These are phyloP conservation scores for Trichomalopsis sarcophagae DNA, from an alignment of 1,140 invertebrate genomes.

Conservation along the genomic window DNA sequence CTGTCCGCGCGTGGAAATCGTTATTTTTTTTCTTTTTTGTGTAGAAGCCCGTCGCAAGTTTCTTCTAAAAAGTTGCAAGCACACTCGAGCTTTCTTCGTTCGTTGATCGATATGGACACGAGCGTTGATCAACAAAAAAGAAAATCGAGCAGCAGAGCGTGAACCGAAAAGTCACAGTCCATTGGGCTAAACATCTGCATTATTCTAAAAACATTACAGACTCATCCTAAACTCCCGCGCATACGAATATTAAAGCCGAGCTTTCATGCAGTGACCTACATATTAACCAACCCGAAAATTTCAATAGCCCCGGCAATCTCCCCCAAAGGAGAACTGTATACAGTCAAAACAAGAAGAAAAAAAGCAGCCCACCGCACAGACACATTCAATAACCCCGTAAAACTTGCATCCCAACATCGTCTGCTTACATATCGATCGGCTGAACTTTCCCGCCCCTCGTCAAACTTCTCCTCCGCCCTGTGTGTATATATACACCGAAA, in stretches of 20 bases:
- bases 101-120: background rate
- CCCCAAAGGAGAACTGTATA: no score
- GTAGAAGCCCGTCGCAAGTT: background rate
- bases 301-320: background rate
- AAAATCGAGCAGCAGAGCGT: background rate
- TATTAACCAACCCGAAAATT: background rate
- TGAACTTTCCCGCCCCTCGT: background rate
- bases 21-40: no score
- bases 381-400: no score
- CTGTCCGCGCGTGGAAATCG: no score
- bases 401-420: no score
- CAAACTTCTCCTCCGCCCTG: background rate
- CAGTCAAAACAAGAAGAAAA: no score
- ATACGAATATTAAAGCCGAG: background rate
- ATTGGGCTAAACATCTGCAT: background rate
- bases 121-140: background rate
- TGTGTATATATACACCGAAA: background rate
- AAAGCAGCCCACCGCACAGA: no score
- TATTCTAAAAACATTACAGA: background rate
- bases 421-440: background rate
- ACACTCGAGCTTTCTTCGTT: no score
- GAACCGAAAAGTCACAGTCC: background rate
- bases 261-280: background rate
- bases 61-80: background rate
- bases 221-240: background rate